These are phyloP conservation scores for Antechinus stuartii DNA, from an alignment of 2,113 vertebrate genomes.

Conservation along the genomic window DNA sequence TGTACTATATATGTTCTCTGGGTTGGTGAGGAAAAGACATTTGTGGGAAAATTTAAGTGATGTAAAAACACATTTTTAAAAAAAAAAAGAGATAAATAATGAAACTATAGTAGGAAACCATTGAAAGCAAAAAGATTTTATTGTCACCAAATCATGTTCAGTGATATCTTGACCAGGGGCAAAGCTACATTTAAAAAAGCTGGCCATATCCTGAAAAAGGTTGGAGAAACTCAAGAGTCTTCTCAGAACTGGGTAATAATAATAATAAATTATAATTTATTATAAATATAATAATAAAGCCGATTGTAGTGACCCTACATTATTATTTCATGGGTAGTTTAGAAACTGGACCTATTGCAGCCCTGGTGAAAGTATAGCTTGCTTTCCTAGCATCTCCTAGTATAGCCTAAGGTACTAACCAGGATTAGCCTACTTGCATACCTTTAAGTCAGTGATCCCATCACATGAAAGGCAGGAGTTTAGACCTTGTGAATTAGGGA, in stretches of 20 bases:
- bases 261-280: no score
- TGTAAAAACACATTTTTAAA: neutral
- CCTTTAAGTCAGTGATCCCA: neutral
- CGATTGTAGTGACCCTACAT: neutral
- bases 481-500: neutral
- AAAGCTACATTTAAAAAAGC: neutral
- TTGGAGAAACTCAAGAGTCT: neutral
- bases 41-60: neutral
- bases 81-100: neutral
- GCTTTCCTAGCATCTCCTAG: neutral
- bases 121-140: neutral
- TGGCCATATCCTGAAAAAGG: neutral
- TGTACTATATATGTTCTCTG: neutral
- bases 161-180: neutral
- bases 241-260: neutral
- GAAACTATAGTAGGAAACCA: neutral
- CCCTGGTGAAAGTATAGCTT: neutral
- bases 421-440: neutral
- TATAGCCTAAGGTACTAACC: neutral
- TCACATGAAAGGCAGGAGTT: neutral
- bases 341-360: neutral
- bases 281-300: neutral
- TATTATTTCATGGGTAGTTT: neutral
- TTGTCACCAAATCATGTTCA: neutral
- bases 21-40: neutral